Base-by-base conservation (phyloP, 2,888 invertebrate genomes). In the Dicroscelio sp. region DNA sequence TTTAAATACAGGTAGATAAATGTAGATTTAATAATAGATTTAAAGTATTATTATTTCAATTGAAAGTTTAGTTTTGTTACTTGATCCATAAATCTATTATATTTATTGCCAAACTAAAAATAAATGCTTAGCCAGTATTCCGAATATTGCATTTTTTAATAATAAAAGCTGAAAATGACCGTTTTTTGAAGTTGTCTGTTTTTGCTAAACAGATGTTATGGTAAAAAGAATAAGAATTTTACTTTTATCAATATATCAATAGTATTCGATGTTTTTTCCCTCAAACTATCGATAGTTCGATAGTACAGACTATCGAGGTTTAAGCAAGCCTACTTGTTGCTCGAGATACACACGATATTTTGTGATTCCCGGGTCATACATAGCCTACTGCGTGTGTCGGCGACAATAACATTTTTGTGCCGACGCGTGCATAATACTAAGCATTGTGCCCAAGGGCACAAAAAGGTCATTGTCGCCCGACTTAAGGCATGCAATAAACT, bases 281-380 rank as follows among this genome's bases (percentile, higher is more conserved):
- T 12, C 30, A 63, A 63, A 63, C 63, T 63, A 63, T 63, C 30
- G 63, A 63, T 63, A 63, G 63, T 63, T 63, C 30, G 63, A 63
- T 63, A 30, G 63, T 63, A 30, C 14, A 75, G 33, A n/a, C 33
- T 82, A 31, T 71, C 86, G 0, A 84, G 84, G 84, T 55, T 52
- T 38, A 69, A 67, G 33, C 67, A 67, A 23, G 31, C 65, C 65
- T 71, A 35, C 23, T 67, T 35, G n/a, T n/a, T n/a, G n/a, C n/a
- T n/a, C n/a, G n/a, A n/a, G n/a, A n/a, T n/a, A n/a, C n/a, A n/a
- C n/a, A n/a, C n/a, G n/a, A n/a, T n/a, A n/a, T n/a, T n/a, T n/a
- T n/a, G n/a, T n/a, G n/a, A n/a, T n/a, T n/a, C n/a, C n/a, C n/a
- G n/a, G n/a, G n/a, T n/a, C n/a, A n/a, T n/a, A n/a, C n/a, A n/a